A percentile compares a stretch with the other conserved stretches of the same genome.
Evolutionary conservation across 1,140 invertebrate genomes (phyloP).

Genomic region (Cecropterus lyciades): DNA sequence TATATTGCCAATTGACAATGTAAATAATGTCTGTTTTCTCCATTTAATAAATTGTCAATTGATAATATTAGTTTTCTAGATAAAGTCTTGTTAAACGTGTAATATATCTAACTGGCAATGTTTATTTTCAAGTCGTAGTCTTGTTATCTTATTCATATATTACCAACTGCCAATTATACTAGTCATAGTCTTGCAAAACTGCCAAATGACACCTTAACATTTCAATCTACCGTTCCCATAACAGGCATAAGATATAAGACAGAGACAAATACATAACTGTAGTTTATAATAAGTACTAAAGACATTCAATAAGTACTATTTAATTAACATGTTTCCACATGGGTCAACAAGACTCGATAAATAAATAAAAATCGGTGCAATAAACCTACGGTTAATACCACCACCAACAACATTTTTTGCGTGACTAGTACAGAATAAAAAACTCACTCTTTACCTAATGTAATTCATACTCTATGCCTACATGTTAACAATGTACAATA

Average conservation of each 20-base stretch:
- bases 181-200: too few relatives aligned
- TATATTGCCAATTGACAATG: too few relatives aligned
- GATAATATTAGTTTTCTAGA: too few relatives aligned
- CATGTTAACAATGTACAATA: not conserved
- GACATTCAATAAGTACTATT: too few relatives aligned
- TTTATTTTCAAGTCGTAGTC: not conserved
- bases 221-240: too few relatives aligned
- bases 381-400: not conserved
- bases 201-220: too few relatives aligned
- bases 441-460: slow-evolving; percentile 6
- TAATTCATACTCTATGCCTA: slow-evolving; percentile 6
- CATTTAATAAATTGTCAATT: too few relatives aligned
- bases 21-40: not conserved
- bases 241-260: too few relatives aligned
- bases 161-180: not conserved
- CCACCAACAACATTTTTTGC: not conserved
- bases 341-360: not conserved
- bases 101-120: not conserved
- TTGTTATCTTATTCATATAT: not conserved
- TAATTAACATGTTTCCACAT: too few relatives aligned
- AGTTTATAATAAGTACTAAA: too few relatives aligned
- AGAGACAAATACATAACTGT: too few relatives aligned
- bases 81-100: too few relatives aligned
- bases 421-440: slow-evolving; percentile 21
- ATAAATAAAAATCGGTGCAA: not conserved